Evolutionary conservation across 2,113 vertebrate species (phyloP).

Genomic region (Micromys minutus): DNA sequence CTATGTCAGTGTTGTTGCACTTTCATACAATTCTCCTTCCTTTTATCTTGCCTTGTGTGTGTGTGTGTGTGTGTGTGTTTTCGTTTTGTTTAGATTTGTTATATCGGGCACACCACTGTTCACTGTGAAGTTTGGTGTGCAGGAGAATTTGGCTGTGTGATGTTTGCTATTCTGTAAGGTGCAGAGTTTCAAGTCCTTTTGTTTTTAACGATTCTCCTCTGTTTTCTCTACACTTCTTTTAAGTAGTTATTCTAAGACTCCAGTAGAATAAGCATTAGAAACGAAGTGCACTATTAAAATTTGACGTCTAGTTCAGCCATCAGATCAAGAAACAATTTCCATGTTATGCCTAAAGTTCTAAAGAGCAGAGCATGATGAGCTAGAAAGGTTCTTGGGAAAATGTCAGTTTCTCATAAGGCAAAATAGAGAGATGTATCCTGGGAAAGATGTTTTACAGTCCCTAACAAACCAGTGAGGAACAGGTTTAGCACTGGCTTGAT

Average conservation of each 20-base stretch:
- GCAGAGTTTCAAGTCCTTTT: background rate
- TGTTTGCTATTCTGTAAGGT: background rate
- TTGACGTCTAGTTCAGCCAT: background rate
- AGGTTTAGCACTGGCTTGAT: background rate
- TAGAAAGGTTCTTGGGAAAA: background rate
- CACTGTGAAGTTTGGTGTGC: background rate
- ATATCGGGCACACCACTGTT: background rate
- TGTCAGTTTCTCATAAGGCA: background rate
- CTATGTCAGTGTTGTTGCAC: background rate
- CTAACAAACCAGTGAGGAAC: background rate
- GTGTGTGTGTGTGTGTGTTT: background rate
- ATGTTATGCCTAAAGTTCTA: background rate
- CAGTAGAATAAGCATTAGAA: background rate
- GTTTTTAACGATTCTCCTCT: background rate
- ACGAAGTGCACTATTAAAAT: background rate
- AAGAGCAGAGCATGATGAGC: background rate
- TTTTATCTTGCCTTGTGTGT: background rate
- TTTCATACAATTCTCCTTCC: background rate
- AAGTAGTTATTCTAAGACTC: background rate
- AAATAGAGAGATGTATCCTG: background rate
- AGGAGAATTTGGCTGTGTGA: background rate
- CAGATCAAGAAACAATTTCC: background rate
- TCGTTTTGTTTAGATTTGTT: background rate
- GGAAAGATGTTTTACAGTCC: background rate
- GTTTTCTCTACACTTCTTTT: background rate